Base-by-base conservation (phyloP, 2,888 invertebrate genomes). In the Drosophila testacea region DNA sequence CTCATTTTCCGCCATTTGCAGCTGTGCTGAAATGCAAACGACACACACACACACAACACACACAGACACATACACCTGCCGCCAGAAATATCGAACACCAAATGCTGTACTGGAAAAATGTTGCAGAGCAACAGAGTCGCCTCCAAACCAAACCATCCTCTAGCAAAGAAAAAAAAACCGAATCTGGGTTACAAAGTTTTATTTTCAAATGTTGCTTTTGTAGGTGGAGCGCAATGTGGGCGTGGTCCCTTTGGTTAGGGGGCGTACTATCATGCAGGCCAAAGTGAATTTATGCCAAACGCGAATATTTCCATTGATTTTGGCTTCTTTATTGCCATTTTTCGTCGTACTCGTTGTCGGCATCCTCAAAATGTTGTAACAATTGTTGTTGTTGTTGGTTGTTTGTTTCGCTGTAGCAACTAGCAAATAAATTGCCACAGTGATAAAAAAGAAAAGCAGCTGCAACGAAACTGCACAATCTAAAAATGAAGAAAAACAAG, bases 231-330 rank as follows among this genome's bases (percentile, higher is more conserved):
- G 38, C 11, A 4, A 1, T 16, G 46, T 32, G 54, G 59, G 63
- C 62, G 52, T 56, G 61, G 38, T 52, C 38, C 36, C 32, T 0
- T 9, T 3, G 32, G 39, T 22, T 7, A 16, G 11, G 22, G 10
- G 9, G 3, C 11, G 36, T 22, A 50, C 48, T 74, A 62, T 68
- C 63, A 59, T 62, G 69, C 54, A 30, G 51, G 54, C 41, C 69
- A 81, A 82, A 86, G 76, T 70, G 79, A 88, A 85, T 83, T 88
- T 83, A 85, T 83, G 83, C 83, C 88, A 88, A 77, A 64, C 70
- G 81, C 78, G 83, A 88, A 85, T 88, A 80, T 88, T 83, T 83
- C 83, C 81, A 88, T 83, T 85, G 88, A 83, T 83, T 83, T 83
- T 73, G 70, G 80, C 69, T 82, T 80, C 83, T 85, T 88, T 88